Evolutionary conservation across 2,113 vertebrate genomes (phyloP).

Genomic region (Mobula hypostoma): DNA sequence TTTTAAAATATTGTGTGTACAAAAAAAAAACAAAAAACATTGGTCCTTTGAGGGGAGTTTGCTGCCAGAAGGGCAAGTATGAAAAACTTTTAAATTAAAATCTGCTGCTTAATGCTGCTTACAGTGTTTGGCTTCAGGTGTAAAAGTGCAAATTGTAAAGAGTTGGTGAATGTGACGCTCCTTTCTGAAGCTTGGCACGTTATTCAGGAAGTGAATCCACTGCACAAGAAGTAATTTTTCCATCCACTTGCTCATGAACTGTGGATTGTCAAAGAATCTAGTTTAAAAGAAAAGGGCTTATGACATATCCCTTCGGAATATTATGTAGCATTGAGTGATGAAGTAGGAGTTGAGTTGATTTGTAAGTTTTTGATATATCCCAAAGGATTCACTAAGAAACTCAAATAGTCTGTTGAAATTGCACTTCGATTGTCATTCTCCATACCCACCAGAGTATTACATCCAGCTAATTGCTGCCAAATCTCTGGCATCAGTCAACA

Average conservation of each 20-base stretch:
- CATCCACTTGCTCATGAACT: neutral
- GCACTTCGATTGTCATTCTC: neutral
- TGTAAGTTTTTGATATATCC: neutral
- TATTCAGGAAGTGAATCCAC: neutral
- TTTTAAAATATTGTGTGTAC: conserved; percentile 10
- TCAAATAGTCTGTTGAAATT: neutral
- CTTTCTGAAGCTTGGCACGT: neutral
- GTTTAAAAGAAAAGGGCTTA: neutral
- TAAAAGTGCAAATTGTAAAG: neutral
- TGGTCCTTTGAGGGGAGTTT: neutral
- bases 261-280: neutral
- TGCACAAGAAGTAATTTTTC: neutral
- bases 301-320: neutral
- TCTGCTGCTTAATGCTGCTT: neutral
- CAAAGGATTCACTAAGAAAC: neutral
- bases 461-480: neutral
- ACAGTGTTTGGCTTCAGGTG: neutral
- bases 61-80: conserved; percentile 9
- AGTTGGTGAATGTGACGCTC: neutral
- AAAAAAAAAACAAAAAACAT: neutral
- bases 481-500: neutral
- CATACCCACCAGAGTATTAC: neutral
- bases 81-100: conserved; percentile 22
- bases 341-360: neutral
- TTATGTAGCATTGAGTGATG: neutral